A percentile compares a stretch with the other conserved stretches of the same genome.
phyloP scores from a whole-genome alignment of 1,140 invertebrate species.

The Monochamus saltuarius region DNA sequence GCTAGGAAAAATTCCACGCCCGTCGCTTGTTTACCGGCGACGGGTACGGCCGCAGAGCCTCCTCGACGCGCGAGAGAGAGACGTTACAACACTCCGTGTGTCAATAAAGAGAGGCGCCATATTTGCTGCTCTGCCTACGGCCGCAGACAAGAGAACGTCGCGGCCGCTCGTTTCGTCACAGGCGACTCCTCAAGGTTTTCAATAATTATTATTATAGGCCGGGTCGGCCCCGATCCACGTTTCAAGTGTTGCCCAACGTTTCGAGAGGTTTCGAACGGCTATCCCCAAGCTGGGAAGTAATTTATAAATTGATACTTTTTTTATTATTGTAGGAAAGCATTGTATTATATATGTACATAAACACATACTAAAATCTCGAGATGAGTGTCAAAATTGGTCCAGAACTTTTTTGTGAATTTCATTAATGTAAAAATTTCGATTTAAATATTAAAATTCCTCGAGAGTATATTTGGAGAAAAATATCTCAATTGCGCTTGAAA shows the following conservation, averaged over 20 bases:
- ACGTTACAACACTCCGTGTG: background rate
- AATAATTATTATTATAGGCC: constrained; percentile 3
- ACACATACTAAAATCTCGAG: background rate
- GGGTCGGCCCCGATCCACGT: background rate
- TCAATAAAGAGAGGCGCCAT: constrained; percentile 8
- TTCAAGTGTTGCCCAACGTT: constrained; percentile 4
- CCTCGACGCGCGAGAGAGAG: too few species aligned
- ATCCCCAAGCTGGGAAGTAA: background rate
- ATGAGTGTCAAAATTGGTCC: background rate
- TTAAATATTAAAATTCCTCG: too few species aligned
- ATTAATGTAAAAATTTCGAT: too few species aligned
- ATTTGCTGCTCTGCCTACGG: background rate
- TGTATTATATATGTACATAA: background rate
- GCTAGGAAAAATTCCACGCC: too few species aligned
- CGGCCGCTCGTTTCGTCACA: constrained; percentile 1
- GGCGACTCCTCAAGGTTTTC: constrained; percentile 7
- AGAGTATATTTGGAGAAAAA: too few species aligned
- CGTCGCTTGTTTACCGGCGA: too few species aligned
- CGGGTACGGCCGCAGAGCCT: too few species aligned
- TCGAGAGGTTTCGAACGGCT: background rate
- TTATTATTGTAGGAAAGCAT: background rate
- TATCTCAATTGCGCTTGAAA: too few species aligned
- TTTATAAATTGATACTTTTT: background rate
- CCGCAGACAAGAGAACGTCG: constrained; percentile 9
- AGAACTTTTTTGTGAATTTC: too few species aligned